These are phyloP conservation scores for Mormoops blainvillei DNA, from an alignment of 2,113 vertebrate genomes.

Conservation along the genomic window DNA sequence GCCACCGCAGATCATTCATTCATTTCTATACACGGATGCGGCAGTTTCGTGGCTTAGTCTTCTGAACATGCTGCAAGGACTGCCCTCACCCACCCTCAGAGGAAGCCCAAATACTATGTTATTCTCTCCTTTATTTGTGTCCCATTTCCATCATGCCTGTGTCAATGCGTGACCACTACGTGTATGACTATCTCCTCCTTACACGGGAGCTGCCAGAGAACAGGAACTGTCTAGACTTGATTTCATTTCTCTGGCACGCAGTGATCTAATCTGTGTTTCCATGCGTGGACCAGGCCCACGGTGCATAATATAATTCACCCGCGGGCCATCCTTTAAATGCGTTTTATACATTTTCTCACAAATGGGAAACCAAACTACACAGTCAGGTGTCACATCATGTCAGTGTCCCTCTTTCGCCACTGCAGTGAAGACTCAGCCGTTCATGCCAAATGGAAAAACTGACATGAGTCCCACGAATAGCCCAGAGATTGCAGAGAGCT, in stretches of 20 bases:
- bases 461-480: background rate
- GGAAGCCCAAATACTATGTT: background rate
- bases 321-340: background rate
- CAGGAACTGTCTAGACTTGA: background rate
- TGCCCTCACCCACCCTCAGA: background rate
- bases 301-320: background rate
- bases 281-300: background rate
- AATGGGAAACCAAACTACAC: background rate
- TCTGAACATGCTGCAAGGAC: background rate
- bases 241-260: background rate
- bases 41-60: background rate
- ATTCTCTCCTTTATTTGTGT: background rate
- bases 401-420: background rate
- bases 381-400: background rate
- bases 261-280: background rate
- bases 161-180: background rate
- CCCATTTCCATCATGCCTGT: background rate
- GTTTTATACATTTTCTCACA: background rate
- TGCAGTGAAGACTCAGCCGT: background rate
- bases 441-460: background rate
- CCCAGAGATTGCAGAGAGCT: background rate
- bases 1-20: background rate
- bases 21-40: background rate
- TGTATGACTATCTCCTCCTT: background rate
- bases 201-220: background rate